Base-by-base conservation (phyloP, 1,140 invertebrate species). In the Saccostrea glomerata region DNA sequence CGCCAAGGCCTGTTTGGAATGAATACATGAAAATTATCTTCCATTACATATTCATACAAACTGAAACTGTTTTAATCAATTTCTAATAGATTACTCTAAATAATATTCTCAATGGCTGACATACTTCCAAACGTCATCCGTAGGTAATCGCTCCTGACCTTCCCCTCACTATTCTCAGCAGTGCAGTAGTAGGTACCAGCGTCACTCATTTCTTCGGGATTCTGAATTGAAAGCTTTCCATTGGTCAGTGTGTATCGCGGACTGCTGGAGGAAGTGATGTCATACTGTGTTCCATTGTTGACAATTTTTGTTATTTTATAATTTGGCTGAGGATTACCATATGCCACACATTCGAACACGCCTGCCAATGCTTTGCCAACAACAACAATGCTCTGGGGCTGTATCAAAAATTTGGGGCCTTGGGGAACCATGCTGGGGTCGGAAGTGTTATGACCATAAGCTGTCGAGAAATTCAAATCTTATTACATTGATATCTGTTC, bases 111-210 rank as follows among this genome's bases (percentile, higher is more conserved):
- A 47, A 9, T 47, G 47, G 47, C 9, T 47, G 47, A 91, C 94
- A 93, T 92, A 95, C 95, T 98, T 47, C 98, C 98, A 96, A 99
- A 99, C 36, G 97, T 97, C 0, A 99, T 93, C 89, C 97, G 95
- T 0, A 98, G 97, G 93, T 97, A 98, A 94, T 98, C 97, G 3
- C 98, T 99, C 11, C 97, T 96, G 73, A 99, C 97, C 0, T 97
- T 97, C n/a, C 98, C 98, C 96, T 96, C 99, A 92, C 97, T 96
- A 95, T 99, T 99, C 17, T 96, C 96, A 15, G 98, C 98, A 90
- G 97, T 97, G 92, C 98, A 99, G 93, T 99, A 97, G 95, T 99
- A 99, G 23, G 96, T 97, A n/a, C 98, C 98, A 94, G 97, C 96
- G 94, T 99, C 98, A 36, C 92, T 90, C n/a, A 90, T 86, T 90